Conservation (phyloP, 2,888 invertebrate genomes). For the Limnephilus marmoratus region DNA sequence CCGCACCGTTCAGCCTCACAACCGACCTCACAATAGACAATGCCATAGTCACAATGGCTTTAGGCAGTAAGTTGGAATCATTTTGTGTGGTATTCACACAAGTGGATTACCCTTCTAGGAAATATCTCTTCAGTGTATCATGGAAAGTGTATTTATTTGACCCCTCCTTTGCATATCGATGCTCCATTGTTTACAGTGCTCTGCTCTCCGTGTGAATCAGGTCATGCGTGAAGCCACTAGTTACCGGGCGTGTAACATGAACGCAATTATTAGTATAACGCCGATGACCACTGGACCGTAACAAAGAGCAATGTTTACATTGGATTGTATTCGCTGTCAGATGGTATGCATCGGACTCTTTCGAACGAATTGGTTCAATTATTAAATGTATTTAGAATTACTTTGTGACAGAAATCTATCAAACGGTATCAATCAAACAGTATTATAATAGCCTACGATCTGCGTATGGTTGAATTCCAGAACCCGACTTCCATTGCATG, state of each 20-base stretch:
- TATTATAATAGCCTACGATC: no score
- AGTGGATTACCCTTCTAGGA: not conserved
- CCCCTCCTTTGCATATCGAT: not conserved
- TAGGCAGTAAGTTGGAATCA: no score
- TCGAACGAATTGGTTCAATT: no score
- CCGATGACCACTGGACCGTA: constrained; percentile 7
- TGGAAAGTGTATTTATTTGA: not conserved
- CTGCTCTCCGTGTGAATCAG: not conserved
- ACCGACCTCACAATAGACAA: no score
- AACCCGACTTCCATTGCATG: no score
- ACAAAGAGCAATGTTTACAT: constrained; percentile 28
- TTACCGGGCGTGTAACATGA: not conserved
- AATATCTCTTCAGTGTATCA: not conserved
- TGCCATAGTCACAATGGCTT: no score
- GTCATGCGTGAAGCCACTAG: not conserved
- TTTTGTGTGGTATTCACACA: no score
- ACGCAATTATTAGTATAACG: not conserved
- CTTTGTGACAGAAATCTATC: no score
- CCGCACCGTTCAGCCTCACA: no score
- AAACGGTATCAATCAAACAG: no score
- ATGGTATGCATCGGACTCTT: not conserved
- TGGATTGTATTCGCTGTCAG: not conserved
- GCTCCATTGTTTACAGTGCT: not conserved
- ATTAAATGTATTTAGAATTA: no score
- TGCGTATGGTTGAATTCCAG: no score